A percentile compares a stretch with the other conserved stretches of the same genome.
phyloP scores from a whole-genome alignment of 2,888 invertebrate species.

The Tiliacea citrago region DNA sequence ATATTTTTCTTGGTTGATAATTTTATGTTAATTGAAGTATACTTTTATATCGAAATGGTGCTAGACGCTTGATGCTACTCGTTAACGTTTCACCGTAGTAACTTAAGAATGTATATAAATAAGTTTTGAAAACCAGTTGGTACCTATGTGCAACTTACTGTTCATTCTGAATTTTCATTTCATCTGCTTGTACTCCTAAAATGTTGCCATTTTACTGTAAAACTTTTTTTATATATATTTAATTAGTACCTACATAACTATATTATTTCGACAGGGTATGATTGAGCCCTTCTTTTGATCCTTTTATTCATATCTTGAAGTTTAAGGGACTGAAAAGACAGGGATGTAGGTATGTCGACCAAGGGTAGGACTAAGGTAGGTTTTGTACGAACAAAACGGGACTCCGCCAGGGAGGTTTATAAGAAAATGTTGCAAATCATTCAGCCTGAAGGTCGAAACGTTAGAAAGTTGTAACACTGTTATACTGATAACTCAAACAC shows the following conservation, averaged over 20 bases:
- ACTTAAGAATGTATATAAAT: constrained; percentile 80
- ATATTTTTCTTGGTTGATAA: constrained; percentile 86
- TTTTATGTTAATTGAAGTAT: constrained; percentile 87
- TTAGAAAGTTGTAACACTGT: constrained; percentile 41
- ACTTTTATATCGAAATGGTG: constrained; percentile 89
- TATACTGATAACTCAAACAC: constrained; percentile 47
- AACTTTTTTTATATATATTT: constrained; percentile 67
- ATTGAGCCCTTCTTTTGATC: constrained; percentile 76
- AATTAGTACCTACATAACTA: constrained; percentile 68
- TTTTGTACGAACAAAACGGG: constrained; percentile 89
- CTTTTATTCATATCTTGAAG: constrained; percentile 82
- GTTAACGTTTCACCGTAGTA: constrained; percentile 83
- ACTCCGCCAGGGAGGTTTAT: constrained; percentile 81
- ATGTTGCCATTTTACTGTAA: constrained; percentile 82
- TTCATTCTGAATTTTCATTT: constrained; percentile 67
- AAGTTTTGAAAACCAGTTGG: constrained; percentile 70
- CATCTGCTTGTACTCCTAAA: constrained; percentile 76
- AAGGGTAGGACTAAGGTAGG: constrained; percentile 81
- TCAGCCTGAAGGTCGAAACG: constrained; percentile 67
- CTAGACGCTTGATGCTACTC: constrained; percentile 87
- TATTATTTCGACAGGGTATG: constrained; percentile 84
- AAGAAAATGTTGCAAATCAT: constrained; percentile 73
- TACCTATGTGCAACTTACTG: constrained; percentile 60
- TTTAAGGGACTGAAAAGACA: constrained; percentile 87
- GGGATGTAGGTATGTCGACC: constrained; percentile 84